phyloP scores from a whole-genome alignment of 2,113 vertebrate genomes.

The Puntigrus tetrazona region DNA sequence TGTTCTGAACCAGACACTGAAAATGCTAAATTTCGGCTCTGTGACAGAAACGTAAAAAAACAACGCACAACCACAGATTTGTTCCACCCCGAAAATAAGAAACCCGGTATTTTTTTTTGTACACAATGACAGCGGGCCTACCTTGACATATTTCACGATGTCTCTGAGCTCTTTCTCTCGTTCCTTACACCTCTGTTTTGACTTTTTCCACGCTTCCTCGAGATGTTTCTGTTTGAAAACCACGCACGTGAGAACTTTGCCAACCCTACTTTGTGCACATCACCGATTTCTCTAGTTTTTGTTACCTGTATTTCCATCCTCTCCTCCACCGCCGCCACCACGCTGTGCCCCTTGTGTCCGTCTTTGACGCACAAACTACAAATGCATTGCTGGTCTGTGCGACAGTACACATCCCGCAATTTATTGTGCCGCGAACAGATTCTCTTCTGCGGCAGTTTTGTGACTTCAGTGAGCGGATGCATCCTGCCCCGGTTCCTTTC shows the following conservation, averaged over 20 bases:
- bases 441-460: slow-evolving; percentile 46
- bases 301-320: slow-evolving; percentile 56
- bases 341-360: slow-evolving; percentile 57
- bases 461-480: slow-evolving; percentile 45
- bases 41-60: neutral
- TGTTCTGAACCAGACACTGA: no score
- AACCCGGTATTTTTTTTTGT: neutral
- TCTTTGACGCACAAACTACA: slow-evolving; percentile 58
- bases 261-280: neutral
- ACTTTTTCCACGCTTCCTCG: slow-evolving; percentile 68
- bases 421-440: slow-evolving; percentile 56
- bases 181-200: slow-evolving; percentile 67
- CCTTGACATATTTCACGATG: slow-evolving; percentile 71
- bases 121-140: slow-evolving; percentile 16
- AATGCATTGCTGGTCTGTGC: slow-evolving; percentile 60
- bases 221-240: slow-evolving; percentile 68
- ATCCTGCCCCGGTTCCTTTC: slow-evolving; percentile 26
- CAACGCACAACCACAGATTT: neutral
- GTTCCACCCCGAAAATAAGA: neutral
- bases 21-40: neutral
- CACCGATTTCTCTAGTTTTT: neutral
- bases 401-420: slow-evolving; percentile 59
- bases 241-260: neutral
- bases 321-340: slow-evolving; percentile 48
- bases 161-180: slow-evolving; percentile 72